Evolutionary conservation across 2,888 invertebrate genomes (phyloP).

Genomic region (Resseliella maxima): DNA sequence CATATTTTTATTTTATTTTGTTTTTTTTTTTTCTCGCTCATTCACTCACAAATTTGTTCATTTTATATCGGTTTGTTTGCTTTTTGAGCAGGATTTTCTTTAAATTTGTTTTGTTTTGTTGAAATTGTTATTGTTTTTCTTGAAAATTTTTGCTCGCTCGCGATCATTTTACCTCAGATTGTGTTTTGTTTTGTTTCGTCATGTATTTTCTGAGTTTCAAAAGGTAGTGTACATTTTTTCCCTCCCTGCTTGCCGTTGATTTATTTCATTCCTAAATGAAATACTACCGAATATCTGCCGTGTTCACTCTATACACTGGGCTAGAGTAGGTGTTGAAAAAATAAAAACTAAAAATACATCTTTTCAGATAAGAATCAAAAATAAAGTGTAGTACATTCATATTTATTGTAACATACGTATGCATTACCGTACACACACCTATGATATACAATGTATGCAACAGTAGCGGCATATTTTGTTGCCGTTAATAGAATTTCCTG

Average conservation of each 20-base stretch:
- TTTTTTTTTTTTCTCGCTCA: not conserved
- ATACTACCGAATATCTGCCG: not conserved
- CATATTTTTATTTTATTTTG: too few relatives aligned
- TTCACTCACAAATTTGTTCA: not conserved
- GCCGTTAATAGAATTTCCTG: slow-evolving; percentile 55
- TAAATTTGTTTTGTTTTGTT: not conserved
- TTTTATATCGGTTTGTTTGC: too few relatives aligned
- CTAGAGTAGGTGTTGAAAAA: not conserved
- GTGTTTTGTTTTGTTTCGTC: too few relatives aligned
- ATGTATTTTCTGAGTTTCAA: too few relatives aligned
- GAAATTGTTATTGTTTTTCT: not conserved
- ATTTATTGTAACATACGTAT: not conserved
- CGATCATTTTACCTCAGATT: not conserved
- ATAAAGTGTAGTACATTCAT: slow-evolving; percentile 15
- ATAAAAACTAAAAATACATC: slow-evolving; percentile 37
- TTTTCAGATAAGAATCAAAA: slow-evolving; percentile 23
- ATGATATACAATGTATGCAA: not conserved
- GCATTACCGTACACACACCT: not conserved
- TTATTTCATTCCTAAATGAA: not conserved
- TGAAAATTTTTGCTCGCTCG: not conserved
- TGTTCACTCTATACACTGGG: not conserved
- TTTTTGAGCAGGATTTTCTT: not conserved
- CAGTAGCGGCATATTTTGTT: not conserved
- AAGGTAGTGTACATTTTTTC: not conserved
- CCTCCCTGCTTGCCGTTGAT: not conserved